Evolutionary conservation across 2,113 vertebrate species (phyloP).

Genomic region (Pangasianodon hypophthalmus): DNA sequence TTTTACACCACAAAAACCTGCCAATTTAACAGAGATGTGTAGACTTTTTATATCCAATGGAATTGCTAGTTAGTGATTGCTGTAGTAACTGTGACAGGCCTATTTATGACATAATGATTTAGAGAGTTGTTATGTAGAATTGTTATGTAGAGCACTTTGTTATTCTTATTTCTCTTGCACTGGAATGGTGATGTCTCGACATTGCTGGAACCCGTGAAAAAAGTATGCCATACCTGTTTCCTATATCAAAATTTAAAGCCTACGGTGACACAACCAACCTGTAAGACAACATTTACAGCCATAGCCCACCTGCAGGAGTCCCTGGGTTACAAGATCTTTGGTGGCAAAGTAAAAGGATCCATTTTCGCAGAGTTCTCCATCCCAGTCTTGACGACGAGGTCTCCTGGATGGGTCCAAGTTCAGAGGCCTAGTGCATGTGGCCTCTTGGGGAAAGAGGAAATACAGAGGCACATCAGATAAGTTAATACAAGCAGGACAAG

Average conservation of each 20-base stretch:
- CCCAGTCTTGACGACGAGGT: slow-evolving; percentile 91
- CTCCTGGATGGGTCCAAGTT: slow-evolving; percentile 83
- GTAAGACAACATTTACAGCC: neutral
- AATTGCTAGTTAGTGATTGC: neutral
- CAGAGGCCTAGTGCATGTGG: slow-evolving; percentile 71
- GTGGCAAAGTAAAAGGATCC: slow-evolving; percentile 91
- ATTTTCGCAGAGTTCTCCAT: slow-evolving; percentile 92
- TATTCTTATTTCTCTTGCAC: neutral
- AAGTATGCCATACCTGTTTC: neutral
- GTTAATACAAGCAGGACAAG: neutral
- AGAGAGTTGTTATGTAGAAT: neutral
- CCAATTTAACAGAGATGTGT: no score
- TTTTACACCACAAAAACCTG: no score
- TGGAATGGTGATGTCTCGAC: no score
- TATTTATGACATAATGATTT: neutral
- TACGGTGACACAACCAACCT: neutral
- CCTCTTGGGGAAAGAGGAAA: slow-evolving; percentile 34
- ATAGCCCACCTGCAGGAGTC: slow-evolving; percentile 80
- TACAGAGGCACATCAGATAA: neutral
- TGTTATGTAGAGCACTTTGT: neutral
- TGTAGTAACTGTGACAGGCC: neutral
- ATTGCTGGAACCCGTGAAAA: neutral
- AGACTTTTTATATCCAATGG: no score
- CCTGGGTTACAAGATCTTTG: slow-evolving; percentile 73
- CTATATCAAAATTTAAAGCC: neutral